phyloP scores from a whole-genome alignment of 2,888 invertebrate genomes.

The Coremacera marginata region DNA sequence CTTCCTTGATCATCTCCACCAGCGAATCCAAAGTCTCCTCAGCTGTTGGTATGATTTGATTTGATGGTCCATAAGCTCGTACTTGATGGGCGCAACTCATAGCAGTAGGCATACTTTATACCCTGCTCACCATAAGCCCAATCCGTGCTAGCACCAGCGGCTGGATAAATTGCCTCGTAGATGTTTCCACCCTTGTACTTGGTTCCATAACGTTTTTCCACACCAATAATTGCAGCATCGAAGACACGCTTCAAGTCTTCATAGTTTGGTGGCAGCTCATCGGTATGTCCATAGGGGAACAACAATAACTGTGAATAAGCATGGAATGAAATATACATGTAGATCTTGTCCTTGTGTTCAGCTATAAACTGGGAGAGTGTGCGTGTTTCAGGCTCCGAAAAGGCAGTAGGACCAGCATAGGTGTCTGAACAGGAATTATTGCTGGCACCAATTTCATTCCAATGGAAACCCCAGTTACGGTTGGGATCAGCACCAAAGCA shows the following conservation, averaged over 20 bases:
- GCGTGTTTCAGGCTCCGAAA: constrained; percentile 73
- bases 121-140: constrained; percentile 79
- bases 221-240: constrained; percentile 58
- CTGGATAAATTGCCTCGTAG: constrained; percentile 71
- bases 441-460: constrained; percentile 73
- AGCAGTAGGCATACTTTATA: constrained; percentile 63
- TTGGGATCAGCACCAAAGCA: constrained; percentile 75
- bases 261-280: constrained; percentile 71
- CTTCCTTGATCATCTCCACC: constrained; percentile 70
- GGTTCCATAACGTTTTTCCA: constrained; percentile 73
- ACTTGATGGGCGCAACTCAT: constrained; percentile 72
- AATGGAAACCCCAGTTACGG: constrained; percentile 76
- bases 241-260: constrained; percentile 70
- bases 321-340: constrained; percentile 80
- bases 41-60: constrained; percentile 76
- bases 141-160: constrained; percentile 79
- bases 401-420: constrained; percentile 72
- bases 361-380: constrained; percentile 73
- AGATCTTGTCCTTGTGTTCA: constrained; percentile 71
- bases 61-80: constrained; percentile 77
- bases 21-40: constrained; percentile 75
- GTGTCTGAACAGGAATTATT: constrained; percentile 67
- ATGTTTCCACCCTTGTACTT: constrained; percentile 75
- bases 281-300: constrained; percentile 79
- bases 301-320: constrained; percentile 81